phyloP scores from a whole-genome alignment of 2,797 vertebrate species.

The Gambelia wislizenii region DNA sequence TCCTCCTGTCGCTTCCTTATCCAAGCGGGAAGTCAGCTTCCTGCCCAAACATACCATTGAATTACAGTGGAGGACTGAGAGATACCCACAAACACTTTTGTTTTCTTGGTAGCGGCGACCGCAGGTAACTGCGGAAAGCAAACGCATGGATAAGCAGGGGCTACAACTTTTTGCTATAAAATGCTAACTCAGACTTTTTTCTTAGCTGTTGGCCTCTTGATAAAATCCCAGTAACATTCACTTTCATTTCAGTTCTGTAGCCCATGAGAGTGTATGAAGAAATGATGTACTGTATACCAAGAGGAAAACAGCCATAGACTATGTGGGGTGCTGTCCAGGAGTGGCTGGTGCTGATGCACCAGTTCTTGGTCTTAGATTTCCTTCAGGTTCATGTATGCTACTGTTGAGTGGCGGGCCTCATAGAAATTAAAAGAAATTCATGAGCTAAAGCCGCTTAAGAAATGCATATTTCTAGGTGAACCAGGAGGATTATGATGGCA shows the following conservation, averaged over 20 bases:
- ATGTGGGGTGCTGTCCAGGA: conserved; percentile 11
- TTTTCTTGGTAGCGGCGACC: no score
- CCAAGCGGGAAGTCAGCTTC: no score
- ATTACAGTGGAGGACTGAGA: no score
- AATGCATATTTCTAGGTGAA: not conserved
- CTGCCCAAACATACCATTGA: no score
- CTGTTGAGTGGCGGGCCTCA: not conserved
- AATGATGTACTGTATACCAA: not conserved
- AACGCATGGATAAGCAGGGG: no score
- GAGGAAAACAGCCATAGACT: not conserved
- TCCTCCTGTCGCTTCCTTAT: no score
- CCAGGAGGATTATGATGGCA: not conserved
- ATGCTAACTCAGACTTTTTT: not conserved
- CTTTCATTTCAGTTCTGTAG: not conserved
- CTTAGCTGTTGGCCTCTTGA: not conserved
- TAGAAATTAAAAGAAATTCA: not conserved
- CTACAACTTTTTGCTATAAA: not conserved
- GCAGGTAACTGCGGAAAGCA: no score
- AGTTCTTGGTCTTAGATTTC: not conserved
- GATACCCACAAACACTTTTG: no score
- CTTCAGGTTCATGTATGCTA: not conserved
- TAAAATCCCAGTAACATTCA: not conserved
- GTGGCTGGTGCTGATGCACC: conserved; percentile 22
- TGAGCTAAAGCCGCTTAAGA: not conserved
- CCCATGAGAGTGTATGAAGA: no score